These are phyloP conservation scores for Erpobdella octoculata DNA, from an alignment of 2,888 invertebrate species.

Conservation along the genomic window DNA sequence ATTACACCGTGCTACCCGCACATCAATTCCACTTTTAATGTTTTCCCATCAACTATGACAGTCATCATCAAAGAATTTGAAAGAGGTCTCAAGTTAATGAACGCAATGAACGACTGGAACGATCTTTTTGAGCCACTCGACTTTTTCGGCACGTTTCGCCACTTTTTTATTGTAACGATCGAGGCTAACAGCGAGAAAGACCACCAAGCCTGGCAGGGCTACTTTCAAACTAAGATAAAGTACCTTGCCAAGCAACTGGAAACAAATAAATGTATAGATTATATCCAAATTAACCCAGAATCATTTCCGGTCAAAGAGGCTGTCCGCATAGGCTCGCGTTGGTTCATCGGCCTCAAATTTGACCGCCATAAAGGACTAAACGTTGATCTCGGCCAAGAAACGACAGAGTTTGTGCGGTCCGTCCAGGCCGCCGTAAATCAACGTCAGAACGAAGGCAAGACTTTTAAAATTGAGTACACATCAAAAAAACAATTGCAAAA, in stretches of 20 bases:
- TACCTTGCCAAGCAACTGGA: conserved; percentile 83
- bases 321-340: too few species aligned
- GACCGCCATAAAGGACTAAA: too few species aligned
- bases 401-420: too few species aligned
- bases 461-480: too few species aligned
- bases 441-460: too few species aligned
- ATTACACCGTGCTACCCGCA: conserved; percentile 99
- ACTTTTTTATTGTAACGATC: background rate
- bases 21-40: conserved; percentile 98
- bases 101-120: conserved; percentile 75
- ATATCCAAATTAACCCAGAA: too few species aligned
- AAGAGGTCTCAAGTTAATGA: conserved; percentile 58
- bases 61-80: conserved; percentile 89
- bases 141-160: conserved; percentile 64
- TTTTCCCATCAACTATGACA: conserved; percentile 80
- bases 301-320: too few species aligned
- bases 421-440: too few species aligned
- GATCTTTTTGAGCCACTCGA: conserved; percentile 85
- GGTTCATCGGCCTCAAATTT: too few species aligned
- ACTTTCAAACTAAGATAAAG: conserved; percentile 90
- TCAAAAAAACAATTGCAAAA: too few species aligned
- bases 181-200: background rate
- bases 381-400: too few species aligned
- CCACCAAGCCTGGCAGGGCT: conserved; percentile 61
- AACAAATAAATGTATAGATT: too few species aligned